A percentile compares a stretch with the other conserved stretches of the same genome.
Conservation (phyloP, 2,797 vertebrate species). For the Artibeus jamaicensis region DNA sequence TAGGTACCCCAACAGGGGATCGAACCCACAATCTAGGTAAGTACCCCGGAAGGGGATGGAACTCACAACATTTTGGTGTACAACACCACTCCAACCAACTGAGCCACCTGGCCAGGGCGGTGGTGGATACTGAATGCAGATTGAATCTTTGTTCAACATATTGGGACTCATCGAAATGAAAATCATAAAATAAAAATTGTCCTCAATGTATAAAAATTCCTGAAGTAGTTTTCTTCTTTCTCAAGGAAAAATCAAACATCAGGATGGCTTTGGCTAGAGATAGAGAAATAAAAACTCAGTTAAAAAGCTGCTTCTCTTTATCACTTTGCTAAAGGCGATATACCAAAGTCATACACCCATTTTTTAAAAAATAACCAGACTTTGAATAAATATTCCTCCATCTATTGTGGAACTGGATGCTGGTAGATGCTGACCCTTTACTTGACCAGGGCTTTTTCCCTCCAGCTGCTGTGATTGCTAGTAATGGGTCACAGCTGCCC, state of each 20-base stretch:
- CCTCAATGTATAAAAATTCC: background rate
- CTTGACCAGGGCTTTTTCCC: no score
- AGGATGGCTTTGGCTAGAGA: background rate
- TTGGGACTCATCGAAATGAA: background rate
- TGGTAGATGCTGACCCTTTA: background rate
- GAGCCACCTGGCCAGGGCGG: background rate
- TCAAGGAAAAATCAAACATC: background rate
- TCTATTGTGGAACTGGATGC: background rate
- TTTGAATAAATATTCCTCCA: background rate
- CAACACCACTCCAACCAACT: background rate
- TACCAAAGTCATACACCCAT: background rate
- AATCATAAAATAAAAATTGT: background rate
- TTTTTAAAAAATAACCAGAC: background rate
- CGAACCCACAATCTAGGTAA: background rate
- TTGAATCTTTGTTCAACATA: background rate
- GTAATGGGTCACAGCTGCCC: background rate
- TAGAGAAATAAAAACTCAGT: background rate
- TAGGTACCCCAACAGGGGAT: background rate
- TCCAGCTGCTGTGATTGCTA: background rate
- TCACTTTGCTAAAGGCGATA: background rate
- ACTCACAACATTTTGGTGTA: no score
- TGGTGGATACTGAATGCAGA: background rate
- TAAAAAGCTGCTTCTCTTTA: background rate
- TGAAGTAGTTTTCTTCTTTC: background rate
- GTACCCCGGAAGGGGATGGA: background rate